Evolutionary conservation across 1,140 invertebrate species (phyloP).

Genomic region (Hylaeus anthracinus): DNA sequence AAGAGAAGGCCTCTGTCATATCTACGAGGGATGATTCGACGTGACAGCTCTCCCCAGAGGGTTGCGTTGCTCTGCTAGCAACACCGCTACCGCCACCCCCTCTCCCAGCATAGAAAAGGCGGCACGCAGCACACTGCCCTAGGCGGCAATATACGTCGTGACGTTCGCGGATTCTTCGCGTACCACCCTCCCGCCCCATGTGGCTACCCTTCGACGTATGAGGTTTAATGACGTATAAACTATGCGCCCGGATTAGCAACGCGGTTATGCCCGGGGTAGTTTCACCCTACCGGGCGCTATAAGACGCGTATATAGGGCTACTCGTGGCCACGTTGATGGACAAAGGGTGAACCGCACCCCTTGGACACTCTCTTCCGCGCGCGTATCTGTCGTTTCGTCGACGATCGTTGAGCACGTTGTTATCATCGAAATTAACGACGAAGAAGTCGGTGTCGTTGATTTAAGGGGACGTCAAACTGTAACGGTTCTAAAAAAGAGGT

Average conservation of each 20-base stretch:
- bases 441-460: not conserved
- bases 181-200: conserved; percentile 65
- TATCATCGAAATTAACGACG: conserved; percentile 26
- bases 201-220: conserved; percentile 55
- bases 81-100: conserved; percentile 42
- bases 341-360: conserved; percentile 25
- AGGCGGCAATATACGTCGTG: conserved; percentile 76
- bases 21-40: conserved; percentile 77
- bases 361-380: not conserved
- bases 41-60: conserved; percentile 75
- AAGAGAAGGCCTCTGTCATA: conserved; percentile 73
- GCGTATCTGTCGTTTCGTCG: conserved; percentile 3
- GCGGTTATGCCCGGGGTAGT: conserved; percentile 49
- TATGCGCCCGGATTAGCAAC: conserved; percentile 79
- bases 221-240: conserved; percentile 81
- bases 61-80: conserved; percentile 59
- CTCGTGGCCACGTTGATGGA: conserved; percentile 53
- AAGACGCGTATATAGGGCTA: conserved; percentile 55
- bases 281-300: conserved; percentile 45
- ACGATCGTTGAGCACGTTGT: not conserved
- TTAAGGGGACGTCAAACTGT: not conserved
- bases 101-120: conserved; percentile 50
- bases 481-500: too few species aligned
- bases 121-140: conserved; percentile 39
- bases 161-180: conserved; percentile 77